Conservation (phyloP, 2,113 vertebrate genomes). For the Bos javanicus region DNA sequence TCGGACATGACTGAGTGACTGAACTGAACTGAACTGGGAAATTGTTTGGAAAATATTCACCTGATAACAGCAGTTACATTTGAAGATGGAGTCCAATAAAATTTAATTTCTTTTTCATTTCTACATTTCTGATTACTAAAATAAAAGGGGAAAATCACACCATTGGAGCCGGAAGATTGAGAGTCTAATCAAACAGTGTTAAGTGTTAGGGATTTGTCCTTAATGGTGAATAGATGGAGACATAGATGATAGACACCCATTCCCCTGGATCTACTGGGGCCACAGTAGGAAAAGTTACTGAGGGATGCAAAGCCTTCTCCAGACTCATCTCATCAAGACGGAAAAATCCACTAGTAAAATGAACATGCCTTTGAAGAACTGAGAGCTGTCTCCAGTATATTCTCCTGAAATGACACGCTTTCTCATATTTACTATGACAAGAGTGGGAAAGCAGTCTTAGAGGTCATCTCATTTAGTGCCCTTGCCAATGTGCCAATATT, state of each 20-base stretch:
- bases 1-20: too few relatives aligned
- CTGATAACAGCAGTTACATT: not conserved
- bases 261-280: not conserved
- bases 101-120: not conserved
- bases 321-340: conserved; percentile 13
- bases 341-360: conserved; percentile 27
- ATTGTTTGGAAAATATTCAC: not conserved
- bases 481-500: conserved; percentile 20
- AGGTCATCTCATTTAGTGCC: conserved; percentile 34
- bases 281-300: not conserved
- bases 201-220: not conserved
- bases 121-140: conserved; percentile 5
- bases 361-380: conserved; percentile 15
- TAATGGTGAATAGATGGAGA: not conserved
- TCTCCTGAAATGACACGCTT: conserved; percentile 35
- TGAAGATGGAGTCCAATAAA: not conserved
- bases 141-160: not conserved
- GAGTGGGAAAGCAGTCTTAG: conserved; percentile 20
- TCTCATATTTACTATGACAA: not conserved
- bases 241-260: not conserved
- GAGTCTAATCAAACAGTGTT: not conserved
- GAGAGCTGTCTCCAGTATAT: not conserved
- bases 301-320: not conserved
- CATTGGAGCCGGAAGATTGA: not conserved
- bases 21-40: not conserved